These are phyloP conservation scores for Tholera decimalis DNA, from an alignment of 2,888 invertebrate genomes.

Conservation along the genomic window DNA sequence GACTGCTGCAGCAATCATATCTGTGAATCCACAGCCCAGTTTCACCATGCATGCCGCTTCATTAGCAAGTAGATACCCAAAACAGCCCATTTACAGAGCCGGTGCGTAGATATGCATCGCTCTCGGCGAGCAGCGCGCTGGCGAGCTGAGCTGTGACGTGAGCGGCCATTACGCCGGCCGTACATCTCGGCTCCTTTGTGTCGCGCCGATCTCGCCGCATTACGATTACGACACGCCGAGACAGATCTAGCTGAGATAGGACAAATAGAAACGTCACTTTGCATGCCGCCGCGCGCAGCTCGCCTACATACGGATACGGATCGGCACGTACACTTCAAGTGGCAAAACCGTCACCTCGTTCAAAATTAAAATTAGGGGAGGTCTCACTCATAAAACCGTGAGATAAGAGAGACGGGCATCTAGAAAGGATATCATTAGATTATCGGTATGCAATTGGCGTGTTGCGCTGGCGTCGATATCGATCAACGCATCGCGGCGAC, in stretches of 20 bases:
- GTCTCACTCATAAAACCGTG: conserved; percentile 49
- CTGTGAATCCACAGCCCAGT: conserved; percentile 85
- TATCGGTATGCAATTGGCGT: conserved; percentile 85
- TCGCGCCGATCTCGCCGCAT: conserved; percentile 85
- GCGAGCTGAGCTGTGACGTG: conserved; percentile 83
- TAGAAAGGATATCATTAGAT: conserved; percentile 82
- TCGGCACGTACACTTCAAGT: conserved; percentile 80
- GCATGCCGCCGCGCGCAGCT: conserved; percentile 83
- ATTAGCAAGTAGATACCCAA: conserved; percentile 91
- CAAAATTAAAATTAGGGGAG: conserved; percentile 70
- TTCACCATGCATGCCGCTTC: conserved; percentile 85
- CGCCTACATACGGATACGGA: conserved; percentile 80
- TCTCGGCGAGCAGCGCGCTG: conserved; percentile 79
- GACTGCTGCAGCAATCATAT: conserved; percentile 83
- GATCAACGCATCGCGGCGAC: conserved; percentile 79
- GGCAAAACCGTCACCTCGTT: conserved; percentile 80
- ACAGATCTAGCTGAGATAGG: conserved; percentile 88
- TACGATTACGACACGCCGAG: conserved; percentile 88
- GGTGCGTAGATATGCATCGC: conserved; percentile 89
- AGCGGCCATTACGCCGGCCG: conserved; percentile 85
- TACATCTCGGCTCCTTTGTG: conserved; percentile 90
- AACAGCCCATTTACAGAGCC: conserved; percentile 89
- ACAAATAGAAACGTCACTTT: conserved; percentile 90
- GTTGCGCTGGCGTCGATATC: conserved; percentile 80
- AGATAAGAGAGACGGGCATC: conserved; percentile 67